phyloP scores from a whole-genome alignment of 2,797 vertebrate genomes.

The Gallinago stenura region DNA sequence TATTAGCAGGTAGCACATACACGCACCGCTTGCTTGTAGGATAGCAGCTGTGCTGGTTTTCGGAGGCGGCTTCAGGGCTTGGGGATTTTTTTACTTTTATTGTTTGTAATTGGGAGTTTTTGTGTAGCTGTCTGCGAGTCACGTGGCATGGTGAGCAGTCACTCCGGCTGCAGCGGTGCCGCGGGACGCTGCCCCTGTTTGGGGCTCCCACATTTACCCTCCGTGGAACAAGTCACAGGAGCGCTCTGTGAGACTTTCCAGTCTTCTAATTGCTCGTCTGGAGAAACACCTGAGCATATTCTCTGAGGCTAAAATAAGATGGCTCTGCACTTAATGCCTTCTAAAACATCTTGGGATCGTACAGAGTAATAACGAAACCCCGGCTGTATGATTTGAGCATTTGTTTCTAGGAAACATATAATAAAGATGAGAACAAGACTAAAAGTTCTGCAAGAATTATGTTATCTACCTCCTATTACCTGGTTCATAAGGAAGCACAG shows the following conservation, averaged over 20 bases:
- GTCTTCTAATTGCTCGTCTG: conserved; percentile 86
- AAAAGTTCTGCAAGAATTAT: conserved; percentile 38
- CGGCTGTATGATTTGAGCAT: conserved; percentile 49
- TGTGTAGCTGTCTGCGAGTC: conserved; percentile 55
- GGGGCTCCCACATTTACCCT: conserved; percentile 74
- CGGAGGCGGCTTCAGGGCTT: neutral
- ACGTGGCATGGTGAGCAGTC: conserved; percentile 64
- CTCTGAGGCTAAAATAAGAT: conserved; percentile 79
- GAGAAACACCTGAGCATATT: conserved; percentile 76
- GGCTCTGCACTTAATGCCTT: conserved; percentile 79
- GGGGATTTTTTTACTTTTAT: neutral
- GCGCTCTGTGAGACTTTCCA: conserved; percentile 80
- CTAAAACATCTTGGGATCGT: conserved; percentile 64
- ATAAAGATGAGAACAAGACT: conserved; percentile 63
- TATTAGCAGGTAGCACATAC: neutral
- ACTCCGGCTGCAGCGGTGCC: conserved; percentile 57
- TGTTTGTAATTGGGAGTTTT: conserved; percentile 61
- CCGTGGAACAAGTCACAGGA: conserved; percentile 74
- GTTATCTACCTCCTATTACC: neutral
- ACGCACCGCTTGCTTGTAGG: neutral
- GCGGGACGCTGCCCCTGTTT: conserved; percentile 71
- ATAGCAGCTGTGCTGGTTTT: neutral
- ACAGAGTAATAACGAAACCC: conserved; percentile 75
- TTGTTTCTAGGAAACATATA: conserved; percentile 8
- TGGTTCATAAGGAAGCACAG: neutral